phyloP scores from a whole-genome alignment of 2,797 vertebrate species.

The Psittacula derbiana region DNA sequence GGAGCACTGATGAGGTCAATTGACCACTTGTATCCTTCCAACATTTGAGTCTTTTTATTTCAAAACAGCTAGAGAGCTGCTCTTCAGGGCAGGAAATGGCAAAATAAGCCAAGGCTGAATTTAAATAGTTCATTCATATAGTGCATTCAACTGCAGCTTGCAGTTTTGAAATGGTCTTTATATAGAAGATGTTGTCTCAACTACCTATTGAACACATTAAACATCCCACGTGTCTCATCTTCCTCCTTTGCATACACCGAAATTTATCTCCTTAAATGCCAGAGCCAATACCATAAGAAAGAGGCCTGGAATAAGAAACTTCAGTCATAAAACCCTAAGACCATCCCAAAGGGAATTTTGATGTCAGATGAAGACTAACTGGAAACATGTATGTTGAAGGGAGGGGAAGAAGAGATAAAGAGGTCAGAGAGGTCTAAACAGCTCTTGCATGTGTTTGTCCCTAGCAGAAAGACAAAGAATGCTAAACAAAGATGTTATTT shows the following conservation, averaged over 20 bases:
- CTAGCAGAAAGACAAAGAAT: background rate
- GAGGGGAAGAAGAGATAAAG: background rate
- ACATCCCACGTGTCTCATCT: constrained; percentile 42
- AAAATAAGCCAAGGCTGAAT: background rate
- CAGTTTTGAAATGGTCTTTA: constrained; percentile 53
- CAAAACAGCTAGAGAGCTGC: constrained; percentile 17
- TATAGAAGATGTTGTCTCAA: constrained; percentile 63
- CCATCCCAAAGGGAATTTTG: background rate
- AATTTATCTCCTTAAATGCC: constrained; percentile 52
- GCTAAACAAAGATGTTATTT: background rate
- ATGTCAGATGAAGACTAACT: background rate
- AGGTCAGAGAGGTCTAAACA: background rate
- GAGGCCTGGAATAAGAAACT: background rate
- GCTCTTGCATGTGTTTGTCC: background rate
- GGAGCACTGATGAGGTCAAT: constrained; percentile 2
- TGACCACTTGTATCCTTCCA: background rate
- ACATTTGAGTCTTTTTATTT: constrained; percentile 30
- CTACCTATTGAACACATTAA: constrained; percentile 30
- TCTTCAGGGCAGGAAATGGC: constrained; percentile 51
- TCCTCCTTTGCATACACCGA: constrained; percentile 58
- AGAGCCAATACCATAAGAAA: background rate
- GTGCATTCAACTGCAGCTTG: constrained; percentile 28
- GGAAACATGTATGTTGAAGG: background rate
- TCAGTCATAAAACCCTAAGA: background rate
- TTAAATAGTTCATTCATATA: background rate